These are phyloP conservation scores for Xyrichtys novacula DNA, from an alignment of 2,797 vertebrate genomes.

Conservation along the genomic window DNA sequence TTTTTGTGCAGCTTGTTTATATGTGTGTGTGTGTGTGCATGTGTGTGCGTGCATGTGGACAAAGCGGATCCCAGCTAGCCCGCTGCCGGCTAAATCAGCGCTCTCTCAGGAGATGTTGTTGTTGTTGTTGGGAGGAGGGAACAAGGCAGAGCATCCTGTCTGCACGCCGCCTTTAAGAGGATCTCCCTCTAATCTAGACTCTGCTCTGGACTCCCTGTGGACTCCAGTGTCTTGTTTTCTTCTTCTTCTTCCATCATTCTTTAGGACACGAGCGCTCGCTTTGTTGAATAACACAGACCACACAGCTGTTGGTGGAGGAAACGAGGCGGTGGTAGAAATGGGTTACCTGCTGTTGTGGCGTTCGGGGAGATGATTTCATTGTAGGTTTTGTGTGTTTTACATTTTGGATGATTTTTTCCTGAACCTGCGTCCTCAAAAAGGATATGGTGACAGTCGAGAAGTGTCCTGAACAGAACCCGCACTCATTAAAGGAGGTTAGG, in stretches of 20 bases:
- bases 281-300: slow-evolving; percentile 24
- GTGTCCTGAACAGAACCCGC: too few species aligned
- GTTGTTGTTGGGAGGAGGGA: slow-evolving; percentile 67
- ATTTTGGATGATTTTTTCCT: too few species aligned
- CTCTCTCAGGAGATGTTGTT: slow-evolving; percentile 74
- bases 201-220: slow-evolving; percentile 55
- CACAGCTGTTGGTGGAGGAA: slow-evolving; percentile 58
- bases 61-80: slow-evolving; percentile 55
- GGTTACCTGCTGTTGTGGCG: slow-evolving; percentile 46
- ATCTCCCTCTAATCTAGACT: slow-evolving; percentile 73
- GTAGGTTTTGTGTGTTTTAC: slow-evolving; percentile 40
- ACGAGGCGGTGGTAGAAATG: slow-evolving; percentile 48
- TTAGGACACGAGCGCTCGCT: slow-evolving; percentile 14
- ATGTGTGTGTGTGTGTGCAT: slow-evolving; percentile 36
- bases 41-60: slow-evolving; percentile 49
- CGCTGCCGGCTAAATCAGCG: slow-evolving; percentile 69
- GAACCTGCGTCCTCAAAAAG: too few species aligned
- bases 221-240: slow-evolving; percentile 40
- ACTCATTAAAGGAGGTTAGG: too few species aligned
- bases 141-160: slow-evolving; percentile 67
- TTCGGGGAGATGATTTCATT: slow-evolving; percentile 18
- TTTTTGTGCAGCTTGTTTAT: slow-evolving; percentile 46
- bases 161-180: slow-evolving; percentile 68
- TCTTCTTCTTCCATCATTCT: slow-evolving; percentile 24
- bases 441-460: too few species aligned